A percentile compares a stretch with the other conserved stretches of the same genome.
Evolutionary conservation across 2,797 vertebrate genomes (phyloP).

Genomic region (Chelon auratus): DNA sequence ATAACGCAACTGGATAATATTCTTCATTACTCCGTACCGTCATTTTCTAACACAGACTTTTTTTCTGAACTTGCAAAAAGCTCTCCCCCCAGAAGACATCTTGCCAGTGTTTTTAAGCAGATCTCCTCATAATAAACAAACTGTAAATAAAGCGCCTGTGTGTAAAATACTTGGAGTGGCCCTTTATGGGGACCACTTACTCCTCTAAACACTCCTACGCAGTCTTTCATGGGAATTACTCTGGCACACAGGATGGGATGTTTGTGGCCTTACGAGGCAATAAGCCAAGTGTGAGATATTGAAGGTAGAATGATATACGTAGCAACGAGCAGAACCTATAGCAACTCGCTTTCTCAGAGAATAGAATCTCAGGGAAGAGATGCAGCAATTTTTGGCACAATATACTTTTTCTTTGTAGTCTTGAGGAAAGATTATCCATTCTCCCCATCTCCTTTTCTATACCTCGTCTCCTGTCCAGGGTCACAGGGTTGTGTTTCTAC

Average conservation of each 20-base stretch:
- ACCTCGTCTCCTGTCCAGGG: conserved; percentile 2
- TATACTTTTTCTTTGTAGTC: conserved; percentile 16
- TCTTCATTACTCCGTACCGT: background rate
- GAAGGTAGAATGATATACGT: conserved; percentile 19
- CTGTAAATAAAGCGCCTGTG: background rate
- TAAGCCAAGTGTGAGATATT: conserved; percentile 7
- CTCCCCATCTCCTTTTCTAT: background rate
- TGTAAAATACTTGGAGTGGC: background rate
- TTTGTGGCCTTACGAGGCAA: conserved; percentile 8
- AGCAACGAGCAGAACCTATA: conserved; percentile 9
- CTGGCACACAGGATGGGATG: background rate
- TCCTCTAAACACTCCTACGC: background rate
- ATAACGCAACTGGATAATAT: background rate
- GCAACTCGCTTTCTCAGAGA: conserved; percentile 19
- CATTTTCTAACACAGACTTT: background rate
- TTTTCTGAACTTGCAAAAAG: background rate
- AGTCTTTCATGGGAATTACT: conserved; percentile 12
- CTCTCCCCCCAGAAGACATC: background rate
- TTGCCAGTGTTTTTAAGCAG: background rate
- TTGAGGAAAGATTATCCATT: conserved; percentile 2
- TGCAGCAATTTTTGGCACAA: background rate
- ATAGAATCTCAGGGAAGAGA: background rate
- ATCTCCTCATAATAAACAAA: background rate
- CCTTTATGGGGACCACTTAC: conserved; percentile 7
- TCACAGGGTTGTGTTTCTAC: conserved; percentile 18